phyloP scores from a whole-genome alignment of 2,113 vertebrate species.

The Tragelaphus strepsiceros region DNA sequence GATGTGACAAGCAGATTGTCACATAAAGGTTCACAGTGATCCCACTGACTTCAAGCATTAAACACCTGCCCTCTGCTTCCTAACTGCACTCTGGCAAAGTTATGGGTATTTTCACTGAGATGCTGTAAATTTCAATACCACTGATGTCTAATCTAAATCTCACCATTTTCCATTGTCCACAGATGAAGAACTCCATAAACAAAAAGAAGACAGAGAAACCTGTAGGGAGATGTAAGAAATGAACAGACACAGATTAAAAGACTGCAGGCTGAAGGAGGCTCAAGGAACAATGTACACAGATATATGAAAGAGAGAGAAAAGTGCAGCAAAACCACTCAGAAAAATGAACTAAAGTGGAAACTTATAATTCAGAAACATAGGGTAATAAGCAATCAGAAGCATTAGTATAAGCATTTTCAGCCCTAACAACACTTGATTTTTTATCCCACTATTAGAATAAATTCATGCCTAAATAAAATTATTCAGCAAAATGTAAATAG shows the following conservation, averaged over 20 bases:
- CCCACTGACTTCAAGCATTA: neutral
- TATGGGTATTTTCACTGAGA: neutral
- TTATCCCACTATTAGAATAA: slow-evolving; percentile 40
- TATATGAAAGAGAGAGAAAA: neutral
- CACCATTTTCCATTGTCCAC: neutral
- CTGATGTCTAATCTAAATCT: neutral
- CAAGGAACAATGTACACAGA: neutral
- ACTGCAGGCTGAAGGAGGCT: neutral
- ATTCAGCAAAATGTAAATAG: slow-evolving; percentile 28
- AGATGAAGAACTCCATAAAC: slow-evolving; percentile 32
- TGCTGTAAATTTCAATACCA: neutral
- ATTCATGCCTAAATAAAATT: slow-evolving; percentile 45
- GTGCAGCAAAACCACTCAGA: neutral
- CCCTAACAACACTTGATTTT: neutral
- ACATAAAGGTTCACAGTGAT: neutral
- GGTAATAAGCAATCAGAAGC: neutral
- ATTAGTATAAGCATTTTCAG: slow-evolving; percentile 1
- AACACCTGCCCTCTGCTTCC: neutral
- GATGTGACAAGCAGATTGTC: neutral
- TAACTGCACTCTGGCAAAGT: neutral
- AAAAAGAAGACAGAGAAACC: slow-evolving; percentile 52
- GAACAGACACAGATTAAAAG: slow-evolving; percentile 47
- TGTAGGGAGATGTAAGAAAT: slow-evolving; percentile 49
- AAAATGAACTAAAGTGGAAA: neutral
- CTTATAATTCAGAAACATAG: neutral